Evolutionary conservation across 2,113 vertebrate species (phyloP), one percentile per base, ranked within the genome.

Genomic region (Gambusia affinis): DNA sequence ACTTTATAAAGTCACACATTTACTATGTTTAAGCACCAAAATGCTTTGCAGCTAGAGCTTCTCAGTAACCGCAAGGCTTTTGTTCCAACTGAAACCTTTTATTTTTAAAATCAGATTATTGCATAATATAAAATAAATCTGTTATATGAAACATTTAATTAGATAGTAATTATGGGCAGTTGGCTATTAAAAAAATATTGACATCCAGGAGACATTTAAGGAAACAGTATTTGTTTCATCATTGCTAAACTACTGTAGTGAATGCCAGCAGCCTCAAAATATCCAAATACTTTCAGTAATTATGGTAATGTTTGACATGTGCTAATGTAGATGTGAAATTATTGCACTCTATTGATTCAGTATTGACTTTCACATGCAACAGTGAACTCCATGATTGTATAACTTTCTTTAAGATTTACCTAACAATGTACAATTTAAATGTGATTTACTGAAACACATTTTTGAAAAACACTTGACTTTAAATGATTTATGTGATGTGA

Each of bases 281-380:
- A 35, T 44, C 42, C 4, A 44, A 15, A 14, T 44, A 44, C 30
- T 29, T 61, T 60, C 75, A 76, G 81, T 72, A 86, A 75, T 74
- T 60, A 68, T 63, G 74, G 64, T 54, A 64, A 83, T 85, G 68
- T 77, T 81, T 78, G 81, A 67, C 85, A 79, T 76, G 74, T 79
- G 71, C 64, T 84, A 73, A 85, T 82, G 62, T 44, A 27, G 27
- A 75, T 70, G 74, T 76, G 65, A 79, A 70, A 70, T 69, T 73
- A 80, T 68, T 29, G n/a, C 54, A 69, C 60, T 29, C 4, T 72
- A 86, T 83, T 78, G 85, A 88, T 86, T 86, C 64, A 30, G 33
- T 81, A 85, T 76, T 67, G 77, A 88, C 29, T 61, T 57, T 63
- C 70, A 78, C 73, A 42, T 60, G 75, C 75, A 78, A 66, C 80